Percentiles rank a stretch among this genome's conserved stretches.
Evolutionary conservation across 2,113 vertebrate genomes (phyloP).

Genomic region (Daboia siamensis): DNA sequence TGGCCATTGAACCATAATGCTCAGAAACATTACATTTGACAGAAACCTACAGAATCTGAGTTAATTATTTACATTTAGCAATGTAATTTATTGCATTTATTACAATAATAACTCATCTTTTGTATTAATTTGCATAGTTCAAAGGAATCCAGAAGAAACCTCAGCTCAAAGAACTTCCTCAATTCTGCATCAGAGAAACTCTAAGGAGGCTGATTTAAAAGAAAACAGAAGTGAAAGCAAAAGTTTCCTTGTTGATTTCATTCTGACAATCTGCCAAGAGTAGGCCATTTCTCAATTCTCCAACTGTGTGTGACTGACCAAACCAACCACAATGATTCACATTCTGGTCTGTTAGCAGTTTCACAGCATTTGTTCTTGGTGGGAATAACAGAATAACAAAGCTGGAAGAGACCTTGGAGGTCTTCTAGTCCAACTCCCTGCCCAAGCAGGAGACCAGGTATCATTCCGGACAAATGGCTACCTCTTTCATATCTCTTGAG

Average conservation of each 20-base stretch:
- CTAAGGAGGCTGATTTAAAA: not conserved
- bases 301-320: not conserved
- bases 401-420: too few relatives aligned
- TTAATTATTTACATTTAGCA: constrained; percentile 28
- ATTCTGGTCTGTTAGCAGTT: not conserved
- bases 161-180: constrained; percentile 26
- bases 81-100: constrained; percentile 39
- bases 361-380: not conserved
- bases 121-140: not conserved
- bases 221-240: constrained; percentile 65
- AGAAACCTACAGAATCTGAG: constrained; percentile 5
- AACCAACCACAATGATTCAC: constrained; percentile 55
- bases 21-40: not conserved
- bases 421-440: too few relatives aligned
- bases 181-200: constrained; percentile 16
- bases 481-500: not conserved
- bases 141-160: not conserved
- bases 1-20: not conserved
- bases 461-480: too few relatives aligned
- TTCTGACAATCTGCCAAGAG: constrained; percentile 19
- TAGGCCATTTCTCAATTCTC: constrained; percentile 28
- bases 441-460: too few relatives aligned
- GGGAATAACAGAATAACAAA: not conserved
- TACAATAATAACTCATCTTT: constrained; percentile 3
- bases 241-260: constrained; percentile 34